Base-by-base conservation (phyloP, 2,797 vertebrate genomes). In the Sebastiscus albofasciatus region DNA sequence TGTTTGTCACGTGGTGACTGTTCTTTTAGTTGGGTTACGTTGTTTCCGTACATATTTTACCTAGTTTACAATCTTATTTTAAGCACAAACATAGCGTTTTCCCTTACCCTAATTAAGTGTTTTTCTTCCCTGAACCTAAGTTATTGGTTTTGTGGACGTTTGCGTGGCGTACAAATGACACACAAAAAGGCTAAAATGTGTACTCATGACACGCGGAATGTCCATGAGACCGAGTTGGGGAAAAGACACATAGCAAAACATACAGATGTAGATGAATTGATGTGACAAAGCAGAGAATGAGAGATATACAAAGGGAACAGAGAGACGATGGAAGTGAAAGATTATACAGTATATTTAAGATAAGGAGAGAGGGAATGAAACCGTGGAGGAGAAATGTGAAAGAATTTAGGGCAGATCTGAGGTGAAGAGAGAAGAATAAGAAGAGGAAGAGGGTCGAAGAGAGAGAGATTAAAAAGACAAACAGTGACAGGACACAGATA, bases 401-500 rank as follows among this genome's bases (percentile, higher is more conserved):
- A 27, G 29, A 61, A 1, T 1, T 2, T 26, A 77, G 26, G 58
- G 27, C 33, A 33, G 60, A 68, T 22, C 2, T 33, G 36, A 64
- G 36, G 69, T 18, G 20, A 77, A 42, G 36, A 72, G 26, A 27
- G 22, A 61, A 26, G 4, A 71, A 60, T 8, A 20, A 1, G 9
- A 27, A 36, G 64, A 59, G 14, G 31, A 56, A 29, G 16, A 27
- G 29, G 8, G 27, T 29, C 3, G 16, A n/a, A 64, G 0, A 24
- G 4, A 62, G 33, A 1, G 31, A 26, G 8, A 75, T 46, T 65
- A 46, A 60, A 13, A 27, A 62, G 42, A 36, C 58, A 52, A 27
- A 72, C 42, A 27, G 64, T 18, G 29, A 69, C 76, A 49, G 52
- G 66, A 73, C 8, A 52, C 69, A 72, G 62, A 70, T 18, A 80